Evolutionary conservation across 2,113 vertebrate genomes (phyloP).

Genomic region (Pagrus major): DNA sequence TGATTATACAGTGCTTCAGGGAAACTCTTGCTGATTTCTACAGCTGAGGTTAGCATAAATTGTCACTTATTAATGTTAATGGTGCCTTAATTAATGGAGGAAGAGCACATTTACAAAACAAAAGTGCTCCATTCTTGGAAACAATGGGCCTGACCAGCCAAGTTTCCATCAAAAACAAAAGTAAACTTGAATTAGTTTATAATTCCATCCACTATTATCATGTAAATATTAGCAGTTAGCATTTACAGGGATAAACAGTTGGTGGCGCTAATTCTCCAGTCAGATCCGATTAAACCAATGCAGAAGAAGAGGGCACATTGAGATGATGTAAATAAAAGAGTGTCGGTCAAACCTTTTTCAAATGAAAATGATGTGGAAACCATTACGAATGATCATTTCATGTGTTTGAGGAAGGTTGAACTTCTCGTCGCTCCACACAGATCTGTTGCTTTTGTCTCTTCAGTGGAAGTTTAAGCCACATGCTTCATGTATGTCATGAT

Average conservation of each 20-base stretch:
- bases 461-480: no score
- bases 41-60: background rate
- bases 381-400: no score
- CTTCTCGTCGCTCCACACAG: no score
- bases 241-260: background rate
- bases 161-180: background rate
- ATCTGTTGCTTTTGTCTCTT: no score
- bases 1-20: background rate
- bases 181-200: background rate
- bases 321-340: background rate
- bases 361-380: background rate
- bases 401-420: background rate
- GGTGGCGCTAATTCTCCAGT: background rate
- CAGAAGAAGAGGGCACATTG: background rate
- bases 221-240: background rate
- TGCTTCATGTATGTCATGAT: no score
- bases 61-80: background rate
- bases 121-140: background rate
- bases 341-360: no score
- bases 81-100: background rate
- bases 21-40: background rate
- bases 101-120: background rate
- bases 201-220: background rate
- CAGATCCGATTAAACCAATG: background rate
- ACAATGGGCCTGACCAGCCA: background rate